Evolutionary conservation across 2,797 vertebrate genomes (phyloP), one percentile per base, ranked within the genome.

Genomic region (Synaphobranchus kaupii): DNA sequence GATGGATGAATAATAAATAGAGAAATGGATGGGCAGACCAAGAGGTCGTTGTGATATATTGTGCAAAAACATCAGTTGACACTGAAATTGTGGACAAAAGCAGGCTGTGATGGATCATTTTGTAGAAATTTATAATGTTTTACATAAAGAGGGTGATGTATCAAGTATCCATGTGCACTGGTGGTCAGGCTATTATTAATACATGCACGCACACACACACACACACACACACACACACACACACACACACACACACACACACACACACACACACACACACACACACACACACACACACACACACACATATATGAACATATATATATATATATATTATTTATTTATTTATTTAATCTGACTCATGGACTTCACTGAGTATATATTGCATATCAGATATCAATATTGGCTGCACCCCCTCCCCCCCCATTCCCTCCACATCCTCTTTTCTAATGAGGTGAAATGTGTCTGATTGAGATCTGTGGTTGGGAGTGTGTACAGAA

Each of bases 1-100:
- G 88, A 89, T 89, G 89, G 84, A 89, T 90, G 85, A 92, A 89
- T 86, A 89, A 92, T 86, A 93, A 90, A 91, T 89, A 85, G 85
- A 88, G 84, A 1, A 6, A 20, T 7, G 88, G 73, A 88, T 87
- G 89, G 88, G 89, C 82, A 28, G 83, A 84, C 90, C 44, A 85
- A 52, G 50, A 85, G 76, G 84, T 84, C 60, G 58, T 86, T 68
- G 39, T 89, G 89, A 92, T 87, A 87, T 88, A 89, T 85, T 80
- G 71, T 86, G 86, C 86, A 88, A 88, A 86, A 91, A 89, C 89
- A 90, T 86, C 76, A 90, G 87, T 90, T 90, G 87, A 86, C 87
- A 90, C 76, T 85, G 83, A 88, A 91, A 90, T 81, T 88, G 90
- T 87, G 71, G 84, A 89, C 88, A 82, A 88, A 73, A 63, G 60